phyloP scores from a whole-genome alignment of 2,113 vertebrate species.

The Aramus guarauna region DNA sequence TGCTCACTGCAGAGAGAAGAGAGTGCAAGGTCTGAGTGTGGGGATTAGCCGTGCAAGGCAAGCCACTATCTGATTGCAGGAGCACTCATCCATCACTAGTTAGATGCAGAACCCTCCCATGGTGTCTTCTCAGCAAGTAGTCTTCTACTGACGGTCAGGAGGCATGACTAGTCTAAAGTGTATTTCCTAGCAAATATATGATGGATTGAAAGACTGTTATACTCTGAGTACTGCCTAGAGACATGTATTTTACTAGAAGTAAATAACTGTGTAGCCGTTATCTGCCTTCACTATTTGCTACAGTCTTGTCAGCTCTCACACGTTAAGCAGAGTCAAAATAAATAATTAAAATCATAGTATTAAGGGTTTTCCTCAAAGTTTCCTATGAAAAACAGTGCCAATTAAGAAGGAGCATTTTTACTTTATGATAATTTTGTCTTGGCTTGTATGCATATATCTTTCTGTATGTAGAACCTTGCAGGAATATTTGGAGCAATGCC shows the following conservation, averaged over 20 bases:
- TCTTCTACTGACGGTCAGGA: not conserved
- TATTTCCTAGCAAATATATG: not conserved
- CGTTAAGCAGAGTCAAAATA: not conserved
- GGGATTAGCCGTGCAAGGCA: not conserved
- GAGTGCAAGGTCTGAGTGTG: not conserved
- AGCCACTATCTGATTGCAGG: not conserved
- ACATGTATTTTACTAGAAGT: not conserved
- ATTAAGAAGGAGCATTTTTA: not conserved
- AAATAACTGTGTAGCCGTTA: not conserved
- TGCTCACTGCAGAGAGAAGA: not conserved
- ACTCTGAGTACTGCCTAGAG: not conserved
- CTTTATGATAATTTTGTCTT: not conserved
- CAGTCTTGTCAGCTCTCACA: not conserved
- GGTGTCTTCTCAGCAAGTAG: not conserved
- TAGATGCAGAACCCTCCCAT: not conserved
- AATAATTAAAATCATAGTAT: not conserved
- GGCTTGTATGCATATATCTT: not conserved
- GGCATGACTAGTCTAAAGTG: not conserved
- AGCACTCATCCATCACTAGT: not conserved
- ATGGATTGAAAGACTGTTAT: not conserved
- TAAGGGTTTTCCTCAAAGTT: not conserved
- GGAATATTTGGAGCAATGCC: not conserved
- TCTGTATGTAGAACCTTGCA: not conserved
- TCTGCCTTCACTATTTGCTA: not conserved
- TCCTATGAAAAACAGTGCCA: not conserved